Evolutionary conservation across 2,888 invertebrate species (phyloP).

Genomic region (Drosophila sordidapex): DNA sequence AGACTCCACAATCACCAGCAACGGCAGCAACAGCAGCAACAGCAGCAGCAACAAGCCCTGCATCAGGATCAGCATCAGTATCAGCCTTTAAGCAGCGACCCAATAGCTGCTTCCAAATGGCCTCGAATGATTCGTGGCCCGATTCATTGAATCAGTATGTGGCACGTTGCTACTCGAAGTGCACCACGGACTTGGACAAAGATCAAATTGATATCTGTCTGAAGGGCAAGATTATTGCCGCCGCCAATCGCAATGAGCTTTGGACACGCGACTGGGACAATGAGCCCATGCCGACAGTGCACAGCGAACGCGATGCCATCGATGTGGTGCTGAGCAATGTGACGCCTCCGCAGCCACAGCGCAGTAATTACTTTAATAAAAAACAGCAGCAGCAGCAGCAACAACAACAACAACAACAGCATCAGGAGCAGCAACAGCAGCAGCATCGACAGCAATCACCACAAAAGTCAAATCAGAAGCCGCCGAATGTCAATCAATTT

Average conservation of each 20-base stretch:
- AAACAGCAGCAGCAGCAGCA: conserved; percentile 62
- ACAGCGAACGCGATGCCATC: conserved; percentile 90
- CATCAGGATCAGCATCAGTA: conserved; percentile 14
- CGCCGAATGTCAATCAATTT: conserved; percentile 50
- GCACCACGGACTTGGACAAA: conserved; percentile 94
- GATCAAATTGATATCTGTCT: conserved; percentile 97
- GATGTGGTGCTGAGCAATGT: conserved; percentile 84
- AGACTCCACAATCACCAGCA: conserved; percentile 11
- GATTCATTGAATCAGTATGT: conserved; percentile 94
- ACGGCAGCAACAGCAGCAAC: conserved; percentile 1
- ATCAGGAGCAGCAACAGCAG: conserved; percentile 24
- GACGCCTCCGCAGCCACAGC: conserved; percentile 86
- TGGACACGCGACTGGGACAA: conserved; percentile 97
- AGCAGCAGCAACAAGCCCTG: conserved; percentile 13
- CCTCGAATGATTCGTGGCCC: conserved; percentile 91
- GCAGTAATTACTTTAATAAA: conserved; percentile 62
- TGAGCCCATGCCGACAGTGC: conserved; percentile 95
- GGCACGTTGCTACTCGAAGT: conserved; percentile 95
- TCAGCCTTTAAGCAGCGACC: conserved; percentile 81
- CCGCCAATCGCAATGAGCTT: conserved; percentile 94
- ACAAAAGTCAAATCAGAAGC: conserved; percentile 66
- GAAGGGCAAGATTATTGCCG: conserved; percentile 96
- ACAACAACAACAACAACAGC: conserved; percentile 36
- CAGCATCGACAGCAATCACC: conserved; percentile 30
- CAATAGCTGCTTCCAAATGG: conserved; percentile 85